These are phyloP conservation scores for Geotrupes spiniger DNA, from an alignment of 2,888 invertebrate genomes.

Conservation along the genomic window DNA sequence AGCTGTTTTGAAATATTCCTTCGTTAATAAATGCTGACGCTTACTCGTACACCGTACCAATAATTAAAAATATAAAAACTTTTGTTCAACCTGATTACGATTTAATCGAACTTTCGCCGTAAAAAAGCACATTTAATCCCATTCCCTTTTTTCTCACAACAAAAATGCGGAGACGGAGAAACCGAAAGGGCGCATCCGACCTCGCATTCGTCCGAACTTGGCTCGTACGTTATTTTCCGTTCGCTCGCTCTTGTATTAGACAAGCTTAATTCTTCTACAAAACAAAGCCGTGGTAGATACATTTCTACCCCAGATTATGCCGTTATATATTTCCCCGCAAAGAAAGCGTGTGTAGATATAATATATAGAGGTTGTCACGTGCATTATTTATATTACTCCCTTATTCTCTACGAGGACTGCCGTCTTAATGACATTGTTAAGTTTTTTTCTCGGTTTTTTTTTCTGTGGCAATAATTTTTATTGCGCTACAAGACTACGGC, in stretches of 20 bases:
- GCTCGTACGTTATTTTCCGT: conserved; percentile 25
- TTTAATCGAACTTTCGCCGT: too few species aligned
- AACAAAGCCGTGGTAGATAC: conserved; percentile 47
- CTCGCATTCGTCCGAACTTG: conserved; percentile 14
- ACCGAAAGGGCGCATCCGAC: not conserved
- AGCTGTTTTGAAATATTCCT: too few species aligned
- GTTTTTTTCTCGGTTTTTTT: conserved; percentile 30
- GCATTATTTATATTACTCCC: conserved; percentile 46
- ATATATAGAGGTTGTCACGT: conserved; percentile 47
- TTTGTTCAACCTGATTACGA: too few species aligned
- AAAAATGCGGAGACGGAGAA: too few species aligned
- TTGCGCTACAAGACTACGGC: too few species aligned
- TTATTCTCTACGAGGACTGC: conserved; percentile 41
- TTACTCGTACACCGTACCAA: too few species aligned
- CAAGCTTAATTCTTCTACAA: conserved; percentile 48
- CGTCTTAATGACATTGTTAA: conserved; percentile 46
- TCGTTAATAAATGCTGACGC: too few species aligned
- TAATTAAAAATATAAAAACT: too few species aligned
- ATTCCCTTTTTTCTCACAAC: too few species aligned
- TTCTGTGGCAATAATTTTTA: not conserved
- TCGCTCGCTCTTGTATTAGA: conserved; percentile 42
- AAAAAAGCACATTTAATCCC: too few species aligned
- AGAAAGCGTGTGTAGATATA: conserved; percentile 44
- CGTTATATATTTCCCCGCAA: conserved; percentile 44
- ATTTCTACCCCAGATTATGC: conserved; percentile 48